Evolutionary conservation across 2,888 invertebrate genomes (phyloP), one percentile per base, ranked within the genome.

Genomic region (Nomada fucata): DNA sequence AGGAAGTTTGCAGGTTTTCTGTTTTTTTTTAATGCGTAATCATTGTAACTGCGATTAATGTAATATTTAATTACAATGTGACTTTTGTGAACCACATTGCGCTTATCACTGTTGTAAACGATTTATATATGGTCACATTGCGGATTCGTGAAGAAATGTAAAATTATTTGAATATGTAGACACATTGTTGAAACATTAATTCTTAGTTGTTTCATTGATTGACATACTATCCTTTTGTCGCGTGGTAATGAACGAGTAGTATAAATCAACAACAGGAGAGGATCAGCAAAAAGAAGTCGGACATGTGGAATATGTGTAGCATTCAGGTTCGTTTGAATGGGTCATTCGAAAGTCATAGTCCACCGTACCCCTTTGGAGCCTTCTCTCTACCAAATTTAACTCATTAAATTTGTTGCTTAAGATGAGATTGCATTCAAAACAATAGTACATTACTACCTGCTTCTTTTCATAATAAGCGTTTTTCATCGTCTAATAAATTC

Each of bases 321-420:
- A 64, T 13, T 53, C 60, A 60, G 53, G 73, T 57, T 60, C 18
- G 59, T 55, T 76, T 53, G 67, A 73, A 76, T 61, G 67, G 20
- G 29, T 81, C 26, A n/a, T 53, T 47, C 50, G 26, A 15, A 13
- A 47, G 47, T 15, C 47, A 55, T 36, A 65, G 59, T 64, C 63
- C 59, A 53, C 10, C 26, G 50, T 69, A 68, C 61, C 42, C 67
- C 23, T 59, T 72, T 23, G 26, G 50, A 63, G 87, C 89, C 82
- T 91, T 91, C 92, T 92, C 92, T 93, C 92, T 92, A 88, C 91
- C 90, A 86, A 88, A 91, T 93, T 93, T 92, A 92, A 87, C 84
- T 64, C 73, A 82, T 90, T 93, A 92, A 93, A 93, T 93, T 93
- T 92, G 86, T 65, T 85, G 89, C 79, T 86, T 86, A 83, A 91